A percentile compares a stretch with the other conserved stretches of the same genome.
Evolutionary conservation across 2,888 invertebrate species (phyloP).

Genomic region (Sesia bembeciformis): DNA sequence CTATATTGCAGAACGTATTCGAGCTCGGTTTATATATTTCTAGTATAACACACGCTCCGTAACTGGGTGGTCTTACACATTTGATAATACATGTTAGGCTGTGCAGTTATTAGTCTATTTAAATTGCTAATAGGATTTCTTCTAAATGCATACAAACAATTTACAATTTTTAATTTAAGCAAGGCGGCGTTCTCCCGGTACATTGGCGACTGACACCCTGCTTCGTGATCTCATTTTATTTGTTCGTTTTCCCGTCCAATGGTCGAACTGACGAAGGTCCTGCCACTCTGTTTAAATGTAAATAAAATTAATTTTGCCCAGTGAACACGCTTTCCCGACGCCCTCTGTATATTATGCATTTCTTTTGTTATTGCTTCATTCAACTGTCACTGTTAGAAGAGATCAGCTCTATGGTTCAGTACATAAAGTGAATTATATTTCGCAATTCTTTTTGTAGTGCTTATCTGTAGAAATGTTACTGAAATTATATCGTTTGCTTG

Average conservation of each 20-base stretch:
- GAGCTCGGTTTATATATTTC: too few species aligned
- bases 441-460: too few species aligned
- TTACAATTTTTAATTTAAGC: constrained; percentile 57
- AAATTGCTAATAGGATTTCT: not conserved
- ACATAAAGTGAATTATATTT: too few species aligned
- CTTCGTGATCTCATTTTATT: constrained; percentile 38
- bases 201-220: constrained; percentile 25
- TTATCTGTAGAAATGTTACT: too few species aligned
- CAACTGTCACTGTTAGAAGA: not conserved
- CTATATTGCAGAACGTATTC: too few species aligned
- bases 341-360: not conserved
- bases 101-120: too few species aligned
- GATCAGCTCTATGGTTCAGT: not conserved
- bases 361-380: not conserved
- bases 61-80: too few species aligned
- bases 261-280: constrained; percentile 34
- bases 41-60: too few species aligned
- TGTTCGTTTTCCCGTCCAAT: constrained; percentile 29
- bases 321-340: constrained; percentile 13
- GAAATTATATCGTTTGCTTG: too few species aligned
- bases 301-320: constrained; percentile 30
- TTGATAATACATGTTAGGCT: too few species aligned
- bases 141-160: constrained; percentile 25
- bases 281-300: constrained; percentile 26
- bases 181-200: constrained; percentile 33